Percentiles rank a stretch among this genome's conserved stretches.
phyloP scores from a whole-genome alignment of 2,113 vertebrate genomes.

The Drymodes brunneopygia region DNA sequence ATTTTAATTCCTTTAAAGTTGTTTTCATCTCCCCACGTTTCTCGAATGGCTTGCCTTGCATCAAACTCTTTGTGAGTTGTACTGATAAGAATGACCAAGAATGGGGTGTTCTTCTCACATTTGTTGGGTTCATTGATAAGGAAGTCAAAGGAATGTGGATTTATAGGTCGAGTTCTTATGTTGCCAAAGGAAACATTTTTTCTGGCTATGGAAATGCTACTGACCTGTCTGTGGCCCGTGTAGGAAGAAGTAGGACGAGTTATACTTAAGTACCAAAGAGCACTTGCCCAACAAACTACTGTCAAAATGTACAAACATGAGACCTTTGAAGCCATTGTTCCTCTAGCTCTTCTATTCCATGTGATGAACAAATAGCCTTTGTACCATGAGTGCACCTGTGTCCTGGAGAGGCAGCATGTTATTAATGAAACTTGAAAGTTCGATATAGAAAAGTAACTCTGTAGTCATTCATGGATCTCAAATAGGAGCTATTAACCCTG shows the following conservation, averaged over 20 bases:
- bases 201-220: slow-evolving; percentile 78
- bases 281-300: slow-evolving; percentile 96
- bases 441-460: background rate
- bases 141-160: slow-evolving; percentile 93
- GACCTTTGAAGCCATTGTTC: slow-evolving; percentile 97
- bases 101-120: slow-evolving; percentile 85
- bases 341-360: slow-evolving; percentile 74
- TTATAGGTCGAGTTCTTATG: slow-evolving; percentile 93
- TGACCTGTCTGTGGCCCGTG: slow-evolving; percentile 81
- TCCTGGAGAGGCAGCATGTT: slow-evolving; percentile 77
- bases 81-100: slow-evolving; percentile 96
- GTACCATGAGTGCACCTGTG: slow-evolving; percentile 65
- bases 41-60: slow-evolving; percentile 94
- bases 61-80: slow-evolving; percentile 98
- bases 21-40: slow-evolving; percentile 98
- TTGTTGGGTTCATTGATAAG: slow-evolving; percentile 95
- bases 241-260: slow-evolving; percentile 90
- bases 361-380: slow-evolving; percentile 70
- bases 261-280: slow-evolving; percentile 94
- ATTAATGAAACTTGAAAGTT: slow-evolving; percentile 70
- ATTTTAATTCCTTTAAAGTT: slow-evolving; percentile 89
- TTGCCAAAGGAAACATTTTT: slow-evolving; percentile 91
- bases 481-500: background rate
- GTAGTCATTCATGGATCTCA: slow-evolving; percentile 43
- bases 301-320: slow-evolving; percentile 96